Base-by-base conservation (phyloP, 2,113 vertebrate species). In the Zeus faber region DNA sequence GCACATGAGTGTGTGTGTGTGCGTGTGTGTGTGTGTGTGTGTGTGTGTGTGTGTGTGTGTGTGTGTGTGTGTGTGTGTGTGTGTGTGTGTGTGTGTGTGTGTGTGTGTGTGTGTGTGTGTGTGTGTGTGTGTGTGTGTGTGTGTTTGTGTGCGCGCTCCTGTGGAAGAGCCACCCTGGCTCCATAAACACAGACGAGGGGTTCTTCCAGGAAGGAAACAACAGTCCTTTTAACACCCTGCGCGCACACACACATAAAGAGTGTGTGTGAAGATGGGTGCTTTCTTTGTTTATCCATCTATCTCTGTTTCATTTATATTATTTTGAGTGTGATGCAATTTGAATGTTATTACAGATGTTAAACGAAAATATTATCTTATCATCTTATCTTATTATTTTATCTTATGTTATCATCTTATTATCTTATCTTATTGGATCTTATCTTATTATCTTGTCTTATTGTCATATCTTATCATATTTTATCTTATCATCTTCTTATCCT, bases 111-210 rank as follows among this genome's bases (percentile, higher is more conserved):
- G 48, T n/a, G 22, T 55, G 62, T 37, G 29, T 78, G 56, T 58
- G 68, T 54, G 48, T 47, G 46, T 72, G 57, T 77, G 62, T 71
- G 60, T 72, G 27, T 67, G 56, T 50, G 24, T 14, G 47, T 16
- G 25, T 52, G 64, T 25, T 27, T 47, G 40, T 31, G 54, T 47
- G 54, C 37, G 56, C 49, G 25, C 40, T 23, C 54, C 68, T 80
- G 69, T 66, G 68, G 54, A 66, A 65, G 76, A 80, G 72, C 58
- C 73, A 56, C 71, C 64, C 79, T 57, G 75, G 75, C 75, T 85
- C 79, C 79, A 80, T 77, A 84, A 87, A 87, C 77, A 82, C 53
- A 5, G 66, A 14, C 3, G 10, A 74, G 58, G 72, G 67, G 82
- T 78, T 60, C 74, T 66, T 72, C 65, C 70, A 72, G 51, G 46